Evolutionary conservation across 2,888 invertebrate genomes (phyloP), one percentile per base, ranked within the genome.

Genomic region (Apeira syringaria): DNA sequence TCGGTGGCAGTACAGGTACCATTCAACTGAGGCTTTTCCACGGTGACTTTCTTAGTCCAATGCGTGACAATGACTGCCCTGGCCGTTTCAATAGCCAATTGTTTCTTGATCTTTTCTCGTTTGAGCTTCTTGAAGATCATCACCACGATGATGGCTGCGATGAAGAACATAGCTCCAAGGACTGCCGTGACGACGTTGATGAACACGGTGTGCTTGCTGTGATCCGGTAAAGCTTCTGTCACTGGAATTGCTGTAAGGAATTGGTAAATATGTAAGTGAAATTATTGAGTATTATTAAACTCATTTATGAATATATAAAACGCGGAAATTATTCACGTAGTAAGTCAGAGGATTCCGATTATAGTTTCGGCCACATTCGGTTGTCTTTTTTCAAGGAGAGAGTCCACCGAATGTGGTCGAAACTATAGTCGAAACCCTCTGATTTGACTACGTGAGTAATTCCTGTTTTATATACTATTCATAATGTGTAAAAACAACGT

Each of bases 11-110:
- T 91, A 42, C 91, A 74, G 28, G 76, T 89, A 37, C 94, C 94
- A 11, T 91, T 91, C 37, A 93, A 87, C 27, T 90, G 91, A 22
- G 95, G 95, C 67, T 96, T 96, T 73, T 96, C 96, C 2, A 97
- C 95, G 5, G 96, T 96, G 1, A 97, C 95, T 74, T 96, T 97
- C 79, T 97, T 97, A 0, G 96, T 97, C 96, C 96, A 96, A 59
- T 96, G 96, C 17, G 96, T 96, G 2, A 95, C 94, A 0, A 96
- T 95, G n/a, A 94, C 94, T 0, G 94, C 94, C 34, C 94, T 84
- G 0, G 94, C 94, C 0, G 95, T 95, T 74, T 96, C 96, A 51
- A 96, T 93, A 0, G 94, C 94, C 47, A 95, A 81, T 48, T 95
- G 91, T 62, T 96, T 96, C 73, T 96, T 94, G 61, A 94, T 91